phyloP scores from a whole-genome alignment of 2,113 vertebrate species.

The Prochilodus magdalenae region DNA sequence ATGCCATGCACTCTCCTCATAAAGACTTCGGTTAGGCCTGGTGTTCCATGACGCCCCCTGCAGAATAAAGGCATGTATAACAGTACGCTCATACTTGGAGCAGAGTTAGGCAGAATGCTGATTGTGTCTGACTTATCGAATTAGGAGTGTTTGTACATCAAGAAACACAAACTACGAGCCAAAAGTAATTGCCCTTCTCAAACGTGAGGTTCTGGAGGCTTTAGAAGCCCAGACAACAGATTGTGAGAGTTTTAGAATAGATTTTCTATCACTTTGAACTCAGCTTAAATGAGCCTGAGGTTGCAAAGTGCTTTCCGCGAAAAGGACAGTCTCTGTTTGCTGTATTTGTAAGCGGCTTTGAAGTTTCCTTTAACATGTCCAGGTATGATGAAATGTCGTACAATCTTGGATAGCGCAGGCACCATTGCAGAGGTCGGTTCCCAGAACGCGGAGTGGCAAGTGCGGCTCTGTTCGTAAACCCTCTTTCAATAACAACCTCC shows the following conservation, averaged over 20 bases:
- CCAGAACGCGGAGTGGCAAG: background rate
- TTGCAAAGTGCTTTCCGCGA: constrained; percentile 2
- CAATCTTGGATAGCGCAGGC: background rate
- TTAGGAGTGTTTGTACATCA: no score
- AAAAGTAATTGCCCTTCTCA: no score
- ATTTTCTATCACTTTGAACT: constrained; percentile 11
- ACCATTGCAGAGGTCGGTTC: background rate
- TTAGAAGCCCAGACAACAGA: background rate
- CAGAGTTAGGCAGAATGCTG: no score
- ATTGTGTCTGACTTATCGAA: no score
- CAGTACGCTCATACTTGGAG: no score
- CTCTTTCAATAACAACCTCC: background rate
- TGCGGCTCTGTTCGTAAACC: background rate
- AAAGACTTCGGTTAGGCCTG: no score
- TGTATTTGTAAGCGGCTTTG: background rate
- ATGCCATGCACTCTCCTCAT: no score
- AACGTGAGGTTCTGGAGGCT: no score
- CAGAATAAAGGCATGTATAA: no score
- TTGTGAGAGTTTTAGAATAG: background rate
- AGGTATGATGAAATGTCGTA: constrained; percentile 6
- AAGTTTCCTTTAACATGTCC: background rate
- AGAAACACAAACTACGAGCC: no score
- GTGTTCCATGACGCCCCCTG: no score
- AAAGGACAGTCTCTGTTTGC: background rate
- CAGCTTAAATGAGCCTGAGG: background rate